Evolutionary conservation across 2,797 vertebrate species (phyloP).

Genomic region (Anguilla marmorata): DNA sequence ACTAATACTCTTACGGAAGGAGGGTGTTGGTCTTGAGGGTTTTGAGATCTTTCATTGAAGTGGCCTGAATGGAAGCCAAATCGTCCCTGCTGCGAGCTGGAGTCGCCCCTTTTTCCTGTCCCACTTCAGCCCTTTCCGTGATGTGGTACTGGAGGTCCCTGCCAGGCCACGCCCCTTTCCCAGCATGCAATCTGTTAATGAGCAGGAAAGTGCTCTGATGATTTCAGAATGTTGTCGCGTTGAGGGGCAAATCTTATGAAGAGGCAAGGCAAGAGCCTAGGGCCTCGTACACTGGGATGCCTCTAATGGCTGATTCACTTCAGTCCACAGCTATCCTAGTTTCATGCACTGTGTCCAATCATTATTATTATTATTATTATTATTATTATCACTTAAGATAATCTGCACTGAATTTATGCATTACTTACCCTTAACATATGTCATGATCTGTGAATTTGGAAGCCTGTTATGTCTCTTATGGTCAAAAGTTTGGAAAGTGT

Average conservation of each 20-base stretch:
- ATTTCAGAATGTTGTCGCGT: too few species aligned
- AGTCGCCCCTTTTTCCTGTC: background rate
- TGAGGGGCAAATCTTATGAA: background rate
- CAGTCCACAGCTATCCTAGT: too few species aligned
- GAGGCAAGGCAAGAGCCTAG: background rate
- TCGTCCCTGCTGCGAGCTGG: constrained; percentile 10
- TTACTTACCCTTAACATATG: background rate
- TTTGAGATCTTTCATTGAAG: constrained; percentile 39
- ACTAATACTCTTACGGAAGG: background rate
- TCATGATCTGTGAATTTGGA: background rate
- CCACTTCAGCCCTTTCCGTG: background rate
- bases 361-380: too few species aligned
- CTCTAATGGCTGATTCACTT: too few species aligned
- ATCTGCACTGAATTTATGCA: background rate
- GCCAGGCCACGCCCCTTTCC: background rate
- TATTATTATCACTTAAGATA: background rate
- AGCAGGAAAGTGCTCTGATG: background rate
- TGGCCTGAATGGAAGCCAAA: background rate
- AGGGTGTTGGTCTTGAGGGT: constrained; percentile 10
- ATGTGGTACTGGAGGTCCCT: background rate
- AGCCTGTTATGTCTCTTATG: background rate
- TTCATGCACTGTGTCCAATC: too few species aligned
- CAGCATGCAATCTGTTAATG: constrained; percentile 19
- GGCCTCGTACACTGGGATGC: too few species aligned
- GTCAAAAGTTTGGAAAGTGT: background rate